Conservation (phyloP, 1,140 invertebrate genomes). For the Diachasma alloeum region DNA sequence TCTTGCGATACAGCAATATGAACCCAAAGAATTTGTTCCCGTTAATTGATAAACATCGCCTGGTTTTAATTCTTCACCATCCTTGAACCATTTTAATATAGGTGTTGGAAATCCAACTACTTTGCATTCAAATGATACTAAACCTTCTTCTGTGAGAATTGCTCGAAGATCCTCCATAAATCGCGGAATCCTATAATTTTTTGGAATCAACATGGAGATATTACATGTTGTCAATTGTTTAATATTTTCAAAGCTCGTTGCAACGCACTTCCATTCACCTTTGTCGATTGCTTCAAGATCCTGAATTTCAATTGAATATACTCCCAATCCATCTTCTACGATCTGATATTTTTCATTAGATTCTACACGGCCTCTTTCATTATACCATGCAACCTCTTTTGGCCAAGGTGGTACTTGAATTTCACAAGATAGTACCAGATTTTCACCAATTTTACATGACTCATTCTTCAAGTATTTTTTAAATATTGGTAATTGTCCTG, state of each 20-base stretch:
- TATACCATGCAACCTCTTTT: constrained; percentile 82
- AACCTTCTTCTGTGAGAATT: constrained; percentile 86
- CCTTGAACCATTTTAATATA: constrained; percentile 87
- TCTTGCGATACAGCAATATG: constrained; percentile 88
- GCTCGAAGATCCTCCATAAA: constrained; percentile 90
- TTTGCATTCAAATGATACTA: constrained; percentile 93
- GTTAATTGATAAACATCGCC: constrained; percentile 92
- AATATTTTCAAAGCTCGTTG: constrained; percentile 75
- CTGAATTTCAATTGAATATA: constrained; percentile 78
- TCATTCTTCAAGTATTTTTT: constrained; percentile 75
- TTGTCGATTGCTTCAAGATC: constrained; percentile 80
- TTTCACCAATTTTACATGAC: constrained; percentile 79
- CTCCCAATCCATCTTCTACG: constrained; percentile 81
- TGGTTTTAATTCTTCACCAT: constrained; percentile 88
- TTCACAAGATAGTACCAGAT: constrained; percentile 75
- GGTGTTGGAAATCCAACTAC: constrained; percentile 91
- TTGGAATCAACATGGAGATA: constrained; percentile 82
- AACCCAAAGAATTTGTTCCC: constrained; percentile 85
- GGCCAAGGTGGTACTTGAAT: constrained; percentile 85
- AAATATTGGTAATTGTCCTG: constrained; percentile 78
- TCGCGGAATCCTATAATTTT: constrained; percentile 86
- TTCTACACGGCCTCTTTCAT: constrained; percentile 79
- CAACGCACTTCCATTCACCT: constrained; percentile 89
- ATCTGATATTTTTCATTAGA: constrained; percentile 73
- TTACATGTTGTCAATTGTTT: constrained; percentile 76